Evolutionary conservation across 2,888 invertebrate genomes (phyloP), one percentile per base, ranked within the genome.

Genomic region (Esperia sulphurella): DNA sequence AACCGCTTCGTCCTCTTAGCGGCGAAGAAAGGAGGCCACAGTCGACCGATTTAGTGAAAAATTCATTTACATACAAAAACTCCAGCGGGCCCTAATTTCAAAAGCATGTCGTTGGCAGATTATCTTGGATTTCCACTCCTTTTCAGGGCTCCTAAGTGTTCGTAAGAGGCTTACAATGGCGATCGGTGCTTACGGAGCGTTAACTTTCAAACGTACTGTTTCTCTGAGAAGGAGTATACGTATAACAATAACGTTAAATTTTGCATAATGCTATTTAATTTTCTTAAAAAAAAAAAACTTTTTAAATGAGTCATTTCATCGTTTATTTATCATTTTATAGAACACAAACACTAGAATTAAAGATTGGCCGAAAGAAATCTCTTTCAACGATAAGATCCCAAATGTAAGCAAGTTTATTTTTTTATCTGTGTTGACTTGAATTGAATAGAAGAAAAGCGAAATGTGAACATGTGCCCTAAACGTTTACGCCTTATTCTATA

Each of bases 61-160:
- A 69, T 59, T 69, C 68, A 74, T 76, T 77, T 73, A 65, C 67
- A 75, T 75, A 72, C 74, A 74, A 77, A 80, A 79, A 72, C 65
- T 68, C 39, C 39, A 14, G 54, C 53, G 55, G 61, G 56, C 51
- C 69, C 77, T 84, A 83, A 83, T 83, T 84, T 79, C 65, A 64
- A 63, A 83, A 80, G 70, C 81, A 71, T 81, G 84, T 83, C 75
- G 69, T 65, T 66, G 65, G 59, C 67, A 79, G 83, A 84, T 85
- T 81, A 85, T 80, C 80, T 71, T 62, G 78, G 79, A 77, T 82
- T 81, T 66, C 73, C 64, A 74, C 74, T 79, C 71, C 73, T 79
- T 80, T 70, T 64, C 67, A 63, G 58, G 55, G 59, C 59, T 54
- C 61, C 53, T 44, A 64, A 65, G 71, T 71, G 67, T 69, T 75